Conservation (phyloP, 2,797 vertebrate genomes). For the Pseudocheirus occidentalis region DNA sequence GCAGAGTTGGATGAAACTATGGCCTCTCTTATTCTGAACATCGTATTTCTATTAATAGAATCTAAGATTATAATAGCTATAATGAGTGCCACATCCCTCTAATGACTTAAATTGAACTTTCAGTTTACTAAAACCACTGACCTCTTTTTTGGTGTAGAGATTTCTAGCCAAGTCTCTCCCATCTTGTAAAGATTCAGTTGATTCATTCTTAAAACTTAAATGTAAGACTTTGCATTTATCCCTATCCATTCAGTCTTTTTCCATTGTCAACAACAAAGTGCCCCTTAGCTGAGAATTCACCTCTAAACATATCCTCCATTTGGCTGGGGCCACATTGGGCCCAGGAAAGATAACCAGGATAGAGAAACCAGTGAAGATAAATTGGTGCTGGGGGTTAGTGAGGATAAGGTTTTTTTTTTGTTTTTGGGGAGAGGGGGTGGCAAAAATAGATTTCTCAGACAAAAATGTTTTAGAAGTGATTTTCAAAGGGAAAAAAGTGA, state of each 20-base stretch:
- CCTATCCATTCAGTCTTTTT: background rate
- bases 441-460: slow-evolving; percentile 14
- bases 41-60: background rate
- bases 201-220: background rate
- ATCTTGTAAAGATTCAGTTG: background rate
- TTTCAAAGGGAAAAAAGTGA: slow-evolving; percentile 65
- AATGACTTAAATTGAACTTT: background rate
- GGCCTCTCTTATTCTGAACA: background rate
- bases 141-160: background rate
- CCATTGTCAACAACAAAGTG: background rate
- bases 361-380: background rate
- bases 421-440: background rate
- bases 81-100: background rate
- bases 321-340: accelerated
- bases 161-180: background rate
- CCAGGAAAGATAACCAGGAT: background rate
- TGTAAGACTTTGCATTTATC: background rate
- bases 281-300: background rate
- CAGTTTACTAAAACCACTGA: background rate
- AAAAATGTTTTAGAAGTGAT: slow-evolving; percentile 53
- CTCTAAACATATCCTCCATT: background rate
- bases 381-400: background rate
- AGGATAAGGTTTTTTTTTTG: background rate
- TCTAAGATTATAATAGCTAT: background rate
- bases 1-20: background rate